Conservation (phyloP, 2,888 invertebrate species). For the Chymomyza fuscimana region DNA sequence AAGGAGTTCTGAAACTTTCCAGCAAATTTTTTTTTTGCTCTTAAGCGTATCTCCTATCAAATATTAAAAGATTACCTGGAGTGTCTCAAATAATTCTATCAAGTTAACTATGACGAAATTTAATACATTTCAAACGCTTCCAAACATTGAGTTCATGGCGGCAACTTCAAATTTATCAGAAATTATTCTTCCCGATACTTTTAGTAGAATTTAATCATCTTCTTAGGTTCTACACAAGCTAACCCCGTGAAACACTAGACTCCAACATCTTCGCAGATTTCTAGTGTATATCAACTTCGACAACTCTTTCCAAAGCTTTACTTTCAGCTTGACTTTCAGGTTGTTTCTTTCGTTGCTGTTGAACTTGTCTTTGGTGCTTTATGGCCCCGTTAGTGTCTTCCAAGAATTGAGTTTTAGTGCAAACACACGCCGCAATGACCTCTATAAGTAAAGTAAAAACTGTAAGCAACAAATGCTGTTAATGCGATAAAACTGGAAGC, state of each 20-base stretch:
- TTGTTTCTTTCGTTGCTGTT: constrained; percentile 28
- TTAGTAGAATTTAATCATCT: too few relatives aligned
- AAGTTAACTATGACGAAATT: too few relatives aligned
- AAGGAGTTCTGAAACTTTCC: too few relatives aligned
- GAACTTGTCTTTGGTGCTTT: constrained; percentile 66
- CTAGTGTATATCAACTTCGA: neutral
- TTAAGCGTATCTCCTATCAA: too few relatives aligned
- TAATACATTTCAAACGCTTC: too few relatives aligned
- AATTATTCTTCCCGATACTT: too few relatives aligned
- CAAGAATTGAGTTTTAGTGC: constrained; percentile 45
- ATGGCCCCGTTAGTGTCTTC: constrained; percentile 52
- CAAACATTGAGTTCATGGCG: too few relatives aligned
- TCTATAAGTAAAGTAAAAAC: constrained; percentile 40
- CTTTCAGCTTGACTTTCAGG: neutral
- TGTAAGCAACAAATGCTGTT: neutral
- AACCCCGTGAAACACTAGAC: neutral
- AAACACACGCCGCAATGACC: constrained; percentile 51
- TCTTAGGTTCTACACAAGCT: too few relatives aligned
- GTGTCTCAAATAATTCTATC: too few relatives aligned
- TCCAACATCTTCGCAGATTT: neutral
- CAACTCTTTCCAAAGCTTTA: neutral
- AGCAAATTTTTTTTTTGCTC: too few relatives aligned
- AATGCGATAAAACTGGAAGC: constrained; percentile 8
- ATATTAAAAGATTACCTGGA: too few relatives aligned
- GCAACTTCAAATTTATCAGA: too few relatives aligned